Evolutionary conservation across 2,888 invertebrate species (phyloP), one percentile per base, ranked within the genome.

Genomic region (Parelbella ahira): DNA sequence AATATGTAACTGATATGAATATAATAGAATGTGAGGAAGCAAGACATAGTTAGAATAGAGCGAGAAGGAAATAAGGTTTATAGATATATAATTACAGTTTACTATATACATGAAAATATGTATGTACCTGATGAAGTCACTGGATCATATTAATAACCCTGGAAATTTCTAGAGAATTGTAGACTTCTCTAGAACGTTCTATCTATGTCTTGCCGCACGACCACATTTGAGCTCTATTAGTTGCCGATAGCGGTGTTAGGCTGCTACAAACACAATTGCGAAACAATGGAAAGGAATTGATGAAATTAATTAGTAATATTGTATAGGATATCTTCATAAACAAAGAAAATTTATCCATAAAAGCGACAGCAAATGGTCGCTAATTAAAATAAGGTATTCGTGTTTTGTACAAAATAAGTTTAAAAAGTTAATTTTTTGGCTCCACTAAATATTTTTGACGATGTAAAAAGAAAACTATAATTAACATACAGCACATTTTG

Each of bases 21-120:
- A 15, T 15, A 18, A 39, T 50, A 72, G 67, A 15, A 76, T 76
- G 81, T 79, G 71, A 81, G 71, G 60, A 84, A 86, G 86, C 87
- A 87, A 87, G 87, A 87, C 87, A 87, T 87, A 87, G 83, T 82
- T 84, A 86, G 79, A 75, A 65, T 46, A 69, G 66, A 79, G 78
- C 70, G 64, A 61, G 57, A 68, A 50, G 65, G 53, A 63, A 33
- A 62, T 51, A 66, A 48, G 59, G 53, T 55, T 58, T 56, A 60
- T 37, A 63, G 48, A 53, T 47, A 55, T 24, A 53, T 58, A 63
- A 66, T 60, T 63, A 67, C 62, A 59, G 48, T 45, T 48, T 45
- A 49, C 51, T 43, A 51, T 51, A 57, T 45, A 57, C 44, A 47
- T 11, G 1, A 10, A 11, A n/a, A n/a, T n/a, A n/a, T 28, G 45